These are phyloP conservation scores for Apamea epomidion DNA, from an alignment of 2,888 invertebrate species.

Conservation along the genomic window DNA sequence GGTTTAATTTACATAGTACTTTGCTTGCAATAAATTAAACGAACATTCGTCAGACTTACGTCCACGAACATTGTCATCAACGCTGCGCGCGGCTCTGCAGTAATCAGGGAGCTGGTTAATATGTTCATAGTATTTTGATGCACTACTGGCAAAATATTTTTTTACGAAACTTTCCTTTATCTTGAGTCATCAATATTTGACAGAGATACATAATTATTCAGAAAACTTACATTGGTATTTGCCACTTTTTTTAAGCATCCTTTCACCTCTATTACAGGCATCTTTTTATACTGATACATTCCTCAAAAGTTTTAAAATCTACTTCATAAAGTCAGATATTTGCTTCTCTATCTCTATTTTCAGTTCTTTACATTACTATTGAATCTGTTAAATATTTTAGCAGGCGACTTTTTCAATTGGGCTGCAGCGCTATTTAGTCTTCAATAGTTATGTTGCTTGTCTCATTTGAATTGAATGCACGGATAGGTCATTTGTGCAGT, in stretches of 20 bases:
- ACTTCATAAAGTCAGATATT: neutral
- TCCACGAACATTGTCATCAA: neutral
- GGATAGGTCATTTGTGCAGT: slow-evolving; percentile 15
- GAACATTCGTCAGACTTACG: neutral
- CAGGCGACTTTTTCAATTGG: neutral
- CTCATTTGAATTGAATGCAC: slow-evolving; percentile 43
- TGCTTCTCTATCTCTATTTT: neutral
- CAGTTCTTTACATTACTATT: neutral
- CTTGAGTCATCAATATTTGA: neutral
- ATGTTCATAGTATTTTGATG: neutral
- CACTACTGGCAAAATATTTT: neutral
- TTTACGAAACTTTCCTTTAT: neutral
- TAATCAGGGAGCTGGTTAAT: neutral
- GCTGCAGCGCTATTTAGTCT: neutral
- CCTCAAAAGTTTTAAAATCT: neutral
- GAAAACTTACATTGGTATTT: neutral
- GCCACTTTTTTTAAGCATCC: neutral
- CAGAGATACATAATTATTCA: neutral
- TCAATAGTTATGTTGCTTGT: neutral
- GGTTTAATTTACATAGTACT: slow-evolving; percentile 55
- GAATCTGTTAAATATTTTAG: neutral
- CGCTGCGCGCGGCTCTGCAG: too few species aligned
- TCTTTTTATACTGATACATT: neutral
- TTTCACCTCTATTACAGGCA: neutral
- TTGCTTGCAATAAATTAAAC: slow-evolving; percentile 42